These are phyloP conservation scores for Drosophila mimetica DNA, from an alignment of 2,888 invertebrate genomes.

Conservation along the genomic window DNA sequence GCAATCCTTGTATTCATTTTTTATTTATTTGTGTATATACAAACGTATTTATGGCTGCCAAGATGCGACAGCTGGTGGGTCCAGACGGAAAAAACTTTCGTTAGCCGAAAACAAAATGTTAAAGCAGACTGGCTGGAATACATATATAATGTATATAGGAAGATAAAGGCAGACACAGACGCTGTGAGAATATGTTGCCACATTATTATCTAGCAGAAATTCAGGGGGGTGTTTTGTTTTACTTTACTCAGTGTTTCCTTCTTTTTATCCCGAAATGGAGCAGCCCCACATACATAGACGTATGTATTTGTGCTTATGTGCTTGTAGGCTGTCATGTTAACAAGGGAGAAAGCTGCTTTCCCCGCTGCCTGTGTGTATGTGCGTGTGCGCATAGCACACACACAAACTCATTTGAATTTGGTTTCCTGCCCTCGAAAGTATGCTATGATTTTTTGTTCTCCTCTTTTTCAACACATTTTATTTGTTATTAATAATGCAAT, in stretches of 20 bases:
- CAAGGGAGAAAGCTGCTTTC: slow-evolving; percentile 72
- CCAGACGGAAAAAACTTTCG: slow-evolving; percentile 59
- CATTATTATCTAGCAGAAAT: slow-evolving; percentile 71
- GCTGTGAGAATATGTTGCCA: slow-evolving; percentile 78
- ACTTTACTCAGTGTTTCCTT: slow-evolving; percentile 6
- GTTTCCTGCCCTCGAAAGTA: slow-evolving; percentile 58
- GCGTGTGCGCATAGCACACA: slow-evolving; percentile 63
- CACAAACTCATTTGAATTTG: slow-evolving; percentile 53
- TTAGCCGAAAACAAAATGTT: slow-evolving; percentile 51
- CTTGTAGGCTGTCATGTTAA: slow-evolving; percentile 81
- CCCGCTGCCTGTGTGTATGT: slow-evolving; percentile 42
- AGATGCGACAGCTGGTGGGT: slow-evolving; percentile 69
- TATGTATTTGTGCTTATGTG: slow-evolving; percentile 66
- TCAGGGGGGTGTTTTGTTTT: slow-evolving; percentile 25
- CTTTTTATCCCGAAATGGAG: slow-evolving; percentile 58
- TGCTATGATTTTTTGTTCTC: slow-evolving; percentile 48
- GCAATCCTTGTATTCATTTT: slow-evolving; percentile 57
- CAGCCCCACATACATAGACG: slow-evolving; percentile 17
- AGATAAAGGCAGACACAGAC: slow-evolving; percentile 74
- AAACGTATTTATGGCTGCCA: slow-evolving; percentile 54
- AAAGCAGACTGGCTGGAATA: slow-evolving; percentile 48
- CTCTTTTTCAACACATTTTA: slow-evolving; percentile 46
- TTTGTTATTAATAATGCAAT: slow-evolving; percentile 69
- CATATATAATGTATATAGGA: slow-evolving; percentile 34
- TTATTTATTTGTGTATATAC: slow-evolving; percentile 59